phyloP scores from a whole-genome alignment of 64 coral and sea anemone genomes.

The Acropora yongei region DNA sequence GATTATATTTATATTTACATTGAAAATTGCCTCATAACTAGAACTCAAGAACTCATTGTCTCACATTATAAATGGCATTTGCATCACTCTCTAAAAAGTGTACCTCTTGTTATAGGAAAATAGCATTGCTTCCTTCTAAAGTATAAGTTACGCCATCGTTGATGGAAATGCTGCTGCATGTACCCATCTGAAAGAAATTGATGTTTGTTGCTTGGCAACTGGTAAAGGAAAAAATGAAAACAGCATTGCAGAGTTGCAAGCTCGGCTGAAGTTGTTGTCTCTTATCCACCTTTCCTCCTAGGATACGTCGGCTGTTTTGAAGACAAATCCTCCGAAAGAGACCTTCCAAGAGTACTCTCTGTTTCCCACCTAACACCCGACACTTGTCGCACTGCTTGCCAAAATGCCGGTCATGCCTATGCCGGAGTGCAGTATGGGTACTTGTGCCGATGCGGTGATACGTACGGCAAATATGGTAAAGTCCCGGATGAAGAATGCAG shows the following conservation, averaged over 20 bases:
- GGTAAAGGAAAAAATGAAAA: background rate
- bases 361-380: slow-evolving; percentile 83
- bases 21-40: no score
- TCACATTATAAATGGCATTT: background rate
- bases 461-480: slow-evolving; percentile 86
- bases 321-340: slow-evolving; percentile 79
- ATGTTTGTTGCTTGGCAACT: no score
- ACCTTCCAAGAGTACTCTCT: slow-evolving; percentile 69
- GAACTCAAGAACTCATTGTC: no score
- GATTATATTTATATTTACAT: no score
- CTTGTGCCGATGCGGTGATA: slow-evolving; percentile 92
- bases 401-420: slow-evolving; percentile 73
- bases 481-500: slow-evolving; percentile 78
- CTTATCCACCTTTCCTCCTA: background rate
- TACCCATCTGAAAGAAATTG: no score
- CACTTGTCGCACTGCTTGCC: slow-evolving; percentile 84
- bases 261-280: background rate
- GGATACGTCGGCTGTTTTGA: slow-evolving; percentile 88
- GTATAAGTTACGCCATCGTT: no score
- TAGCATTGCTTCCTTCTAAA: no score
- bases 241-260: background rate
- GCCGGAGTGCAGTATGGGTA: slow-evolving; percentile 98
- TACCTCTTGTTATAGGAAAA: no score
- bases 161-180: no score
- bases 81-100: no score